phyloP scores from a whole-genome alignment of 2,888 invertebrate genomes.

The Tetanocera ferruginea region DNA sequence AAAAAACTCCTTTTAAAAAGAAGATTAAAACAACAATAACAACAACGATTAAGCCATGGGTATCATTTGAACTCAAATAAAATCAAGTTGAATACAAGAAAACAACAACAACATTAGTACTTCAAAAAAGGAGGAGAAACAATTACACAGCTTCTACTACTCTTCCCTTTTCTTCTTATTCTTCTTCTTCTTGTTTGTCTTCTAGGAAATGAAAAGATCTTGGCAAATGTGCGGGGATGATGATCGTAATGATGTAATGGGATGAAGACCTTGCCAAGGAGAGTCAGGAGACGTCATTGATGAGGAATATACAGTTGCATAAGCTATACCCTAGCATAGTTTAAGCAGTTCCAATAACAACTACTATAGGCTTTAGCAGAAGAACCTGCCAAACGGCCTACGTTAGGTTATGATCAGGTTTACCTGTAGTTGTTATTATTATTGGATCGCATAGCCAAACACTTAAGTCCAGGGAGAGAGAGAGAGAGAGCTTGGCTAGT shows the following conservation, averaged over 20 bases:
- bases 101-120: slow-evolving; percentile 31
- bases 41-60: neutral
- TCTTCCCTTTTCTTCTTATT: slow-evolving; percentile 19
- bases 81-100: slow-evolving; percentile 38
- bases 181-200: slow-evolving; percentile 45
- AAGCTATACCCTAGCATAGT: slow-evolving; percentile 49
- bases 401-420: slow-evolving; percentile 33
- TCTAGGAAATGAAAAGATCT: slow-evolving; percentile 65
- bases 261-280: slow-evolving; percentile 59
- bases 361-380: neutral
- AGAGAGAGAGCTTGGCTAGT: neutral
- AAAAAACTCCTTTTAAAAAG: slow-evolving; percentile 12
- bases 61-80: slow-evolving; percentile 28
- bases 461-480: neutral
- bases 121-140: slow-evolving; percentile 48
- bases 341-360: neutral
- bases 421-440: neutral
- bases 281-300: slow-evolving; percentile 40
- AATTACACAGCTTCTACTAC: slow-evolving; percentile 54
- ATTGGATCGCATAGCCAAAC: slow-evolving; percentile 16
- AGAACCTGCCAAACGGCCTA: slow-evolving; percentile 48
- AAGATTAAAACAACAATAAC: slow-evolving; percentile 39
- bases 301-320: slow-evolving; percentile 44
- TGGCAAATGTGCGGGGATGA: slow-evolving; percentile 10
- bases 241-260: too few relatives aligned